Evolutionary conservation across 2,113 vertebrate genomes (phyloP).

Genomic region (Aplodontia rufa): DNA sequence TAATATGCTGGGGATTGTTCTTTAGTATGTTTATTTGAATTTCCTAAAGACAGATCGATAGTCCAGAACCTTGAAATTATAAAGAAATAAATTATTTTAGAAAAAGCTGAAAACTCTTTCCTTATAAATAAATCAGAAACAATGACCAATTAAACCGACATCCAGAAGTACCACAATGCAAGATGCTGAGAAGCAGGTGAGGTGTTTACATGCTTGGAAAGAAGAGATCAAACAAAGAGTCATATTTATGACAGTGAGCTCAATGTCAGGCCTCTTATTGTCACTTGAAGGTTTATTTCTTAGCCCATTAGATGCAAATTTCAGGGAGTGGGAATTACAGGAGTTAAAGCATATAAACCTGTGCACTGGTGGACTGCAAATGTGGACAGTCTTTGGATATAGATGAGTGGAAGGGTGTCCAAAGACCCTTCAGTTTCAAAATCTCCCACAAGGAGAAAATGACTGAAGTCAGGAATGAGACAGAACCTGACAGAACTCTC

Average conservation of each 20-base stretch:
- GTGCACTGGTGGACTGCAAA: not conserved
- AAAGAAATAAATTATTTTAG: not conserved
- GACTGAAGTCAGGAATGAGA: not conserved
- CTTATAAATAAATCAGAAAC: not conserved
- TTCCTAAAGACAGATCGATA: constrained; percentile 21
- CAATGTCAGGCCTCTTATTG: not conserved
- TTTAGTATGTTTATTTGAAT: constrained; percentile 40
- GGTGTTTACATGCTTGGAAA: not conserved
- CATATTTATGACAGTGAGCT: not conserved
- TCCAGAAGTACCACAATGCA: not conserved
- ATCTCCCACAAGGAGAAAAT: not conserved
- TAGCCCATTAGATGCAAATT: not conserved
- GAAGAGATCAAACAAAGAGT: not conserved
- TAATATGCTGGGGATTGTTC: constrained; percentile 15
- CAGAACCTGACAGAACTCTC: not conserved
- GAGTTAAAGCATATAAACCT: not conserved
- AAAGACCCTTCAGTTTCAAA: constrained; percentile 12
- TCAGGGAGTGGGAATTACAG: not conserved
- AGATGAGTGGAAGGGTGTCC: not conserved
- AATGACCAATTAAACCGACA: not conserved
- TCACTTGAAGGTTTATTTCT: not conserved
- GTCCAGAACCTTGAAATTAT: not conserved
- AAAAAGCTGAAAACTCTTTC: not conserved
- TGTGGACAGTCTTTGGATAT: not conserved
- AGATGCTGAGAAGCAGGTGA: not conserved